Base-by-base conservation (phyloP, 2,797 vertebrate genomes). In the Malurus leucopterus region DNA sequence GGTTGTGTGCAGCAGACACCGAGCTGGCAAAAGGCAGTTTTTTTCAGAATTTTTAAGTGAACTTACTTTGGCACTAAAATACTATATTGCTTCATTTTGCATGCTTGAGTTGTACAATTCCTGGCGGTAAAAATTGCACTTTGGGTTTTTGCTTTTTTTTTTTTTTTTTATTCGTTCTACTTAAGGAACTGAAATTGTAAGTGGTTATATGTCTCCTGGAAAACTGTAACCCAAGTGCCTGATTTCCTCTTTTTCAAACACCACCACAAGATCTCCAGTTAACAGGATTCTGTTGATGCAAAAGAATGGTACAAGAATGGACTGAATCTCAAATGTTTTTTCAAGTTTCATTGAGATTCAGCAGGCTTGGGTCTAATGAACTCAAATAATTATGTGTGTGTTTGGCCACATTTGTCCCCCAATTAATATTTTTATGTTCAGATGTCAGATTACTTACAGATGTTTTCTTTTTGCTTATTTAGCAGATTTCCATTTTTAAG, bases 61-160 rank as follows among this genome's bases (percentile, higher is more conserved):
- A 95, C 90, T 92, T 89, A 84, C 47, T 95, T 95, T 95, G 93
- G 93, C 93, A 92, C 70, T 84, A 67, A 78, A 87, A 82, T 73
- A 79, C 54, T 40, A 50, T 77, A 77, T 93, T 95, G 75, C 88
- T 95, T 95, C 92, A 94, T 94, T 93, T 90, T 84, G 80, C 86
- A 95, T 73, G 90, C 83, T 86, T 77, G 64, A 93, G 21, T 64
- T 91, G 50, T 82, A 91, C 83, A 92, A 21, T 93, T 95, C 81
- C 88, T 96, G 93, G 92, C 5, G 14, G 77, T 69, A 86, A 90
- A 93, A 94, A 64, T 38, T 84, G 61, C 46, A 21, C 75, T 86
- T 89, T 65, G 21, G 36, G 36, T 1, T 22, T n/a, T n/a, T n/a
- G n/a, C n/a, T n/a, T n/a, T n/a, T 10, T 78, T 90, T 76, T 55